phyloP scores from a whole-genome alignment of 2,797 vertebrate genomes.

The Apogon talboti region DNA sequence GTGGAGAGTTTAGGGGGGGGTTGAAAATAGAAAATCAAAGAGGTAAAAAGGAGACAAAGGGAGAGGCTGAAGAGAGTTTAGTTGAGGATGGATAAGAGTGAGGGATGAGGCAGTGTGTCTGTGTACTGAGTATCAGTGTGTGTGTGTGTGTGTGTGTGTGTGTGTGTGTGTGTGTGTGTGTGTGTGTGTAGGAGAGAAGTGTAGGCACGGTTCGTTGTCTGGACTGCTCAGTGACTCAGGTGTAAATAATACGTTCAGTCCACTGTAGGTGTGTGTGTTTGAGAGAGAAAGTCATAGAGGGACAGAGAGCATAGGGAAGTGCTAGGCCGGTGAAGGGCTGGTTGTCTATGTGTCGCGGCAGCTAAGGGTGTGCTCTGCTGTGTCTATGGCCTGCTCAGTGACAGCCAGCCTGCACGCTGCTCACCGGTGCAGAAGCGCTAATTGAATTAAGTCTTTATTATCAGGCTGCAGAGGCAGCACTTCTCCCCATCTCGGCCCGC shows the following conservation, averaged over 20 bases:
- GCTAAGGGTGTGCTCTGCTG: conserved; percentile 60
- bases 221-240: conserved; percentile 68
- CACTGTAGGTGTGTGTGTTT: conserved; percentile 37
- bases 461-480: conserved; percentile 86
- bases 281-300: conserved; percentile 1
- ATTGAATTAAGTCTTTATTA: conserved; percentile 90
- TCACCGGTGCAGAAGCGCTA: conserved; percentile 85
- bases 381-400: conserved; percentile 62
- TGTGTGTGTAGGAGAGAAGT: conserved; percentile 59
- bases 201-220: conserved; percentile 68
- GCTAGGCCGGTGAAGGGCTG: conserved; percentile 40
- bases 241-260: conserved; percentile 64
- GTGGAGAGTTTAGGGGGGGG: conserved; percentile 54
- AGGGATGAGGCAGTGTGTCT: conserved; percentile 39
- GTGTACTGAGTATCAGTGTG: conserved; percentile 34
- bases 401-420: conserved; percentile 74
- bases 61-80: conserved; percentile 50
- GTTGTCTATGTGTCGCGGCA: conserved; percentile 52
- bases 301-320: conserved; percentile 35
- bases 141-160: conserved; percentile 52
- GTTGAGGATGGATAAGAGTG: conserved; percentile 42
- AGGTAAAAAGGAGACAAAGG: conserved; percentile 26
- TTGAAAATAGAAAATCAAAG: conserved; percentile 63
- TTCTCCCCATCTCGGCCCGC: conserved; percentile 82
- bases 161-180: conserved; percentile 47